Evolutionary conservation across 1,140 invertebrate genomes (phyloP).

Genomic region (Hylaeus anthracinus): DNA sequence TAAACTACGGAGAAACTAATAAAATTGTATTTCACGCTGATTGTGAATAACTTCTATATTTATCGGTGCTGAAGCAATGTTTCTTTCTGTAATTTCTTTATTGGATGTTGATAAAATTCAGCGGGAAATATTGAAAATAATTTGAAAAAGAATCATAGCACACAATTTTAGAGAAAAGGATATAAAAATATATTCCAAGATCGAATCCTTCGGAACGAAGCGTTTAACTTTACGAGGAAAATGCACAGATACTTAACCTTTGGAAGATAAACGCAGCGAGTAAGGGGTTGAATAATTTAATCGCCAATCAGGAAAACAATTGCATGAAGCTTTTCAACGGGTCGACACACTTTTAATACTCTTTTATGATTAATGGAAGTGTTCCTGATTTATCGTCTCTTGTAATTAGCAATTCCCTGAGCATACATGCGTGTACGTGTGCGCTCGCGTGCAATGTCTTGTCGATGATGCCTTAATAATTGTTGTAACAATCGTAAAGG

Average conservation of each 20-base stretch:
- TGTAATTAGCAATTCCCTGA: slow-evolving; percentile 13
- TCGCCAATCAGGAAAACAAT: slow-evolving; percentile 3
- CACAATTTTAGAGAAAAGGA: too few relatives aligned
- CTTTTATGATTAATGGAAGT: slow-evolving; percentile 17
- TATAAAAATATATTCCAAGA: not conserved
- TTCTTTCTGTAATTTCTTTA: too few relatives aligned
- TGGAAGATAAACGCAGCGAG: not conserved
- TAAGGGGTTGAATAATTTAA: not conserved
- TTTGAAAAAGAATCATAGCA: too few relatives aligned
- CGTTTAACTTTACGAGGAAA: not conserved
- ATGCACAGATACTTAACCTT: not conserved
- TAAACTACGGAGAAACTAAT: too few relatives aligned
- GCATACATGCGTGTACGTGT: not conserved
- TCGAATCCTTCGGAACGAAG: too few relatives aligned
- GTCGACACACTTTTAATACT: slow-evolving; percentile 2
- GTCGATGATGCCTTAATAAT: slow-evolving; percentile 36
- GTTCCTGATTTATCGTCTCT: slow-evolving; percentile 18
- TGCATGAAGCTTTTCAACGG: not conserved
- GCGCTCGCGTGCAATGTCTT: slow-evolving; percentile 9
- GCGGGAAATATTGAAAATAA: too few relatives aligned
- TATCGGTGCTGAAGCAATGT: too few relatives aligned
- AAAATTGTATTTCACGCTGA: too few relatives aligned
- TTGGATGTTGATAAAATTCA: too few relatives aligned
- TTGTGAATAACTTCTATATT: too few relatives aligned
- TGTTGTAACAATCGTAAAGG: slow-evolving; percentile 31